Evolutionary conservation across 2,113 vertebrate species (phyloP).

Genomic region (Istiophorus platypterus): DNA sequence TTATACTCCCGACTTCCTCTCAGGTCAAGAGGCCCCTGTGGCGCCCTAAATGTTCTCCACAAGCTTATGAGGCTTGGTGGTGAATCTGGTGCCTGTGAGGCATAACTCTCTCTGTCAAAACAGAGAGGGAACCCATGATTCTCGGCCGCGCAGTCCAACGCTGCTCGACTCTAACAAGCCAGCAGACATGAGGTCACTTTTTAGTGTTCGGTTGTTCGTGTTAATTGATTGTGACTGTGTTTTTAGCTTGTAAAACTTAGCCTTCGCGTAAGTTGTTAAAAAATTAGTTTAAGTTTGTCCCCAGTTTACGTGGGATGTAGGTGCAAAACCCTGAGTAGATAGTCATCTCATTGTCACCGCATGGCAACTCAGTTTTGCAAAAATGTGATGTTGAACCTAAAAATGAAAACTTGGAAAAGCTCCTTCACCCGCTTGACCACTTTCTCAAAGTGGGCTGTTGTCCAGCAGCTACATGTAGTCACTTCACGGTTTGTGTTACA

Average conservation of each 20-base stretch:
- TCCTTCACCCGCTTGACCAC: conserved; percentile 58
- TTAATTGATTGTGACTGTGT: conserved; percentile 50
- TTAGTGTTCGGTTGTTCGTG: conserved; percentile 36
- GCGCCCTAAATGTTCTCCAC: conserved; percentile 72
- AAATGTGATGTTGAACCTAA: conserved; percentile 63
- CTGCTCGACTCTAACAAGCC: conserved; percentile 51
- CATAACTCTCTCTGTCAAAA: conserved; percentile 79
- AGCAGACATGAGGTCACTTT: conserved; percentile 55
- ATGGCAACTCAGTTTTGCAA: conserved; percentile 49
- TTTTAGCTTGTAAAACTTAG: conserved; percentile 34
- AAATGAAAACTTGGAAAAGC: conserved; percentile 70
- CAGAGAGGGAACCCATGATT: conserved; percentile 68
- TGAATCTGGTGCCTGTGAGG: conserved; percentile 73
- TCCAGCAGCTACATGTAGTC: conserved; percentile 79
- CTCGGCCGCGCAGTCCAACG: conserved; percentile 45
- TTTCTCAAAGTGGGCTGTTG: conserved; percentile 74
- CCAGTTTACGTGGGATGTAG: conserved; percentile 38
- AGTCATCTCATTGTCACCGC: conserved; percentile 66
- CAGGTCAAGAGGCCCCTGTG: conserved; percentile 74
- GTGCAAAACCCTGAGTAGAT: conserved; percentile 59
- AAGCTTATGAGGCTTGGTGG: conserved; percentile 68
- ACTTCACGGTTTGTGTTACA: conserved; percentile 77
- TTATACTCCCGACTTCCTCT: conserved; percentile 70
- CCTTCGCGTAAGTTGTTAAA: background rate
- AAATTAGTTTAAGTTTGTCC: conserved; percentile 22